Percentiles rank a stretch among this genome's conserved stretches.
Evolutionary conservation across 2,113 vertebrate species (phyloP).

Genomic region (Nettapus auritus): DNA sequence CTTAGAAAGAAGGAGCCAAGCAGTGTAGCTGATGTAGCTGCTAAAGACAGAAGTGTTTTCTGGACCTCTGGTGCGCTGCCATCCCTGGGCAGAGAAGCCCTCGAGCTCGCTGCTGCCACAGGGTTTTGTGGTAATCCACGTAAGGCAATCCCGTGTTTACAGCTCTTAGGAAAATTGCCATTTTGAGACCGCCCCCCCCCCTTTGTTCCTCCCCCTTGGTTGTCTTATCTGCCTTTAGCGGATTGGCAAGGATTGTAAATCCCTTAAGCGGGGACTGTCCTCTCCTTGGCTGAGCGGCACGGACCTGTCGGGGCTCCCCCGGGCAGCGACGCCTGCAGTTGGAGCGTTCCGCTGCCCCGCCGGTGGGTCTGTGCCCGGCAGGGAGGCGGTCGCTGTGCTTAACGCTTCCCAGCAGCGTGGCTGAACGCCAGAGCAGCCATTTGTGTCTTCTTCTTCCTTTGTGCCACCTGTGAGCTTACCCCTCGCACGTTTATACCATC

Average conservation of each 20-base stretch:
- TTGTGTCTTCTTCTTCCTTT: not conserved
- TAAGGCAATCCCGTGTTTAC: slow-evolving; percentile 54
- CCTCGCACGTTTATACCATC: not conserved
- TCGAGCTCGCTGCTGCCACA: not conserved
- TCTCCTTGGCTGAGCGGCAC: not conserved
- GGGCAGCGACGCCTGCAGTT: not conserved
- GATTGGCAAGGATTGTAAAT: slow-evolving; percentile 3
- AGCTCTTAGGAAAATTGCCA: not conserved
- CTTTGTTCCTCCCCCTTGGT: no score
- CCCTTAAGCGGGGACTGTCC: not conserved
- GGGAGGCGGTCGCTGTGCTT: not conserved
- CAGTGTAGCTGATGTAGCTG: not conserved
- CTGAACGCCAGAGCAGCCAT: not conserved
- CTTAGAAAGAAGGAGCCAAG: not conserved
- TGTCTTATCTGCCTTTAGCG: not conserved
- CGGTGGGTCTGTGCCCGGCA: not conserved
- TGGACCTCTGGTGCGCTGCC: not conserved
- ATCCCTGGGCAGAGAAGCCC: not conserved
- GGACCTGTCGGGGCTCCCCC: not conserved
- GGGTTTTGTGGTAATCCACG: slow-evolving; percentile 41
- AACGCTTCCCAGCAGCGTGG: not conserved
- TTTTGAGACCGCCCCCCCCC: not conserved
- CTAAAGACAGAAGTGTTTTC: not conserved
- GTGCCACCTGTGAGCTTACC: not conserved
- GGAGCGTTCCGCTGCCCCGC: not conserved